Percentiles rank a stretch among this genome's conserved stretches.
These are phyloP conservation scores for Petroica traversi DNA, from an alignment of 2,113 vertebrate species.

Conservation along the genomic window DNA sequence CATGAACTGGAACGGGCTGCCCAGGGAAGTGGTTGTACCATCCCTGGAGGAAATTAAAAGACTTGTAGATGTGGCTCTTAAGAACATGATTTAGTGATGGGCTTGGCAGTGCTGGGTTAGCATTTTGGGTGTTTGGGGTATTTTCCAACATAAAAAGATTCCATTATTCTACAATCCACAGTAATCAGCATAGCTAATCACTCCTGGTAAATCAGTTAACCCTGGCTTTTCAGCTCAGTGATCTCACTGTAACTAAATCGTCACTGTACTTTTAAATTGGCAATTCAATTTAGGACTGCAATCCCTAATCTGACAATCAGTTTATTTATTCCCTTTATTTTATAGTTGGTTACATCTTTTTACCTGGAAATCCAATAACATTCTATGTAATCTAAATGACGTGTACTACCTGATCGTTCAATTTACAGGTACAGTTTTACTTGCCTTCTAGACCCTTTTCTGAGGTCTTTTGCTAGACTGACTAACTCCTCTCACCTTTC, in stretches of 20 bases:
- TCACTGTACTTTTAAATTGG: background rate
- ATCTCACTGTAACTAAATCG: background rate
- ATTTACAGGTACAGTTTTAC: background rate
- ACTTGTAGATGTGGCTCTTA: background rate
- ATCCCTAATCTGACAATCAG: background rate
- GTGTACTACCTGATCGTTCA: accelerated
- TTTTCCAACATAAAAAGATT: background rate
- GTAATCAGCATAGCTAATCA: background rate
- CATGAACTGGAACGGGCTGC: background rate
- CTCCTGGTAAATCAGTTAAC: background rate
- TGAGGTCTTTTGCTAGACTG: background rate
- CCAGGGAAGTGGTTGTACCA: accelerated
- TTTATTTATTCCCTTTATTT: background rate
- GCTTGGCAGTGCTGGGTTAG: background rate
- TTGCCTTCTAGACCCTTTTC: background rate
- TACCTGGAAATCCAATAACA: background rate
- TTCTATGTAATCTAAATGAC: background rate
- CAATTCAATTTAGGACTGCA: background rate
- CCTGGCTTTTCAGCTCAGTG: background rate
- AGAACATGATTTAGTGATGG: background rate
- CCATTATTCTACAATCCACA: background rate
- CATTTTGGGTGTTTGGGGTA: background rate
- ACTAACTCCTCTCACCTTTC: background rate
- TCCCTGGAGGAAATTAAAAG: background rate
- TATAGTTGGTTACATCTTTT: background rate